phyloP scores from a whole-genome alignment of 1,140 invertebrate genomes.

The Orchesella cincta region DNA sequence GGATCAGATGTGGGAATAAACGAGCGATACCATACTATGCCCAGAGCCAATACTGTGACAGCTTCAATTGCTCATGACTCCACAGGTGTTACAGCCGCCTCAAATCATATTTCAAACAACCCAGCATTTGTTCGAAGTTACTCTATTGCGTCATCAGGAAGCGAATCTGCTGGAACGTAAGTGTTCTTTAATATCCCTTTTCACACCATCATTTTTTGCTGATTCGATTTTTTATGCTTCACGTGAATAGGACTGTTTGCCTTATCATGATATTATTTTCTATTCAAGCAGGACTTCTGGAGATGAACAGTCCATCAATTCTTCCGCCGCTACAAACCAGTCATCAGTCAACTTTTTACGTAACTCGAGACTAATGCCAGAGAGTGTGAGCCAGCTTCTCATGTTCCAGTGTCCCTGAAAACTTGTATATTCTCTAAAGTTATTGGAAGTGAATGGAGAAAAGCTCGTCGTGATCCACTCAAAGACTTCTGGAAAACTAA shows the following conservation, averaged over 20 bases:
- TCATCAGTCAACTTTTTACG: neutral
- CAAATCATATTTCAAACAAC: neutral
- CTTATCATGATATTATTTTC: conserved; percentile 8
- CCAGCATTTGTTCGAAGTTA: conserved; percentile 1
- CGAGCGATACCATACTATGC: neutral
- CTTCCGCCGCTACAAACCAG: neutral
- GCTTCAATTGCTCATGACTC: neutral
- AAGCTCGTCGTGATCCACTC: too few relatives aligned
- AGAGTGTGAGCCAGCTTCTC: conserved; percentile 4
- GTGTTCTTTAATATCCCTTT: neutral
- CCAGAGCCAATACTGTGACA: neutral
- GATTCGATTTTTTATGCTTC: neutral
- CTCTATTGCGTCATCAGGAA: conserved; percentile 16
- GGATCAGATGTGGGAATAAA: conserved; percentile 7
- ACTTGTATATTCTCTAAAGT: neutral
- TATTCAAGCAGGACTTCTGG: conserved; percentile 24
- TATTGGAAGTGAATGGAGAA: neutral
- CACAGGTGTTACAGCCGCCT: neutral
- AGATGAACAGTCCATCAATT: neutral
- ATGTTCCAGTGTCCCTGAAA: conserved; percentile 18
- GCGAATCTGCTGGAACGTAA: conserved; percentile 24
- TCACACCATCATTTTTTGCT: neutral
- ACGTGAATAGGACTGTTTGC: neutral
- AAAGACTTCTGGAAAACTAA: too few relatives aligned
- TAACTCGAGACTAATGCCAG: conserved; percentile 14